Percentiles rank a stretch among this genome's conserved stretches.
Evolutionary conservation across 2,888 invertebrate genomes (phyloP).

Genomic region (Cheilosia urbana): DNA sequence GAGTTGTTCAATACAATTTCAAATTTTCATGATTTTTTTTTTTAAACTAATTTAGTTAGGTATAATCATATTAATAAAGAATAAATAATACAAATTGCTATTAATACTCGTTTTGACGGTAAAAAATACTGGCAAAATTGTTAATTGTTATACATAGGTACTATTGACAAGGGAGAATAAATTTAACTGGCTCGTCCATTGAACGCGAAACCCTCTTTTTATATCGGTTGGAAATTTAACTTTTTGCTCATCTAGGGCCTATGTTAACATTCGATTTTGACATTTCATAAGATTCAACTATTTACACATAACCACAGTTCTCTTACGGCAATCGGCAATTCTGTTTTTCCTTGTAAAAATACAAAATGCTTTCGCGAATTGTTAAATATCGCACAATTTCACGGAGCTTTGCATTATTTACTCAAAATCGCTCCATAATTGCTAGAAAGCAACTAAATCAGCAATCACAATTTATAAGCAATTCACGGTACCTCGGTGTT

Average conservation of each 20-base stretch:
- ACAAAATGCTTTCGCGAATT: conserved; percentile 77
- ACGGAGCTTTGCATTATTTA: conserved; percentile 32
- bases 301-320: conserved; percentile 22
- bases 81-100: too few relatives aligned
- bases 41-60: too few relatives aligned
- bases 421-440: conserved; percentile 32
- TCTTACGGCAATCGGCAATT: neutral
- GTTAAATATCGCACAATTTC: conserved; percentile 56
- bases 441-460: conserved; percentile 9
- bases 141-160: too few relatives aligned
- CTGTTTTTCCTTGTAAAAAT: conserved; percentile 8
- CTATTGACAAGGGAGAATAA: too few relatives aligned
- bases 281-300: neutral
- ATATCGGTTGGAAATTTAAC: too few relatives aligned
- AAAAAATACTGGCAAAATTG: too few relatives aligned
- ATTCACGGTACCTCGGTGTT: conserved; percentile 39
- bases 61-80: too few relatives aligned
- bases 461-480: conserved; percentile 20
- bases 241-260: neutral
- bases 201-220: neutral
- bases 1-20: too few relatives aligned
- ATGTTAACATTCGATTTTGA: neutral
- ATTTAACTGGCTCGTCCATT: too few relatives aligned
- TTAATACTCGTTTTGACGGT: too few relatives aligned
- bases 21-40: too few relatives aligned